Evolutionary conservation across 2,113 vertebrate species (phyloP).

Genomic region (Odocoileus hemionus): DNA sequence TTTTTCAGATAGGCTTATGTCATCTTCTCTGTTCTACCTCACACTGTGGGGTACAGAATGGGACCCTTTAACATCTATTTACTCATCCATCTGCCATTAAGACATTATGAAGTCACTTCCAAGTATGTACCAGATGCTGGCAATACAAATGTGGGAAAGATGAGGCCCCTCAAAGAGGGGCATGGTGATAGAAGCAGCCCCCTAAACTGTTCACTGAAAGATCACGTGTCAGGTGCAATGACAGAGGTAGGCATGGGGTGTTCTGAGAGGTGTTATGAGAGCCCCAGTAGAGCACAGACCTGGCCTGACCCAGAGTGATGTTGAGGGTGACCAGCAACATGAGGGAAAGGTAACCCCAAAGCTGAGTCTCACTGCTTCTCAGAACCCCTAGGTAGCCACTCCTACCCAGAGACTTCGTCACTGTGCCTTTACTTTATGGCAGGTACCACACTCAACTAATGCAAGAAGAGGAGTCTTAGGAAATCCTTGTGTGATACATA

Average conservation of each 20-base stretch:
- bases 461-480: neutral
- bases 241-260: fast-evolving
- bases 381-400: neutral
- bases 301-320: neutral
- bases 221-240: neutral
- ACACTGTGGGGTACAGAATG: neutral
- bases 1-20: neutral
- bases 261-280: neutral
- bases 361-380: neutral
- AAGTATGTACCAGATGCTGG: neutral
- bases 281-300: neutral
- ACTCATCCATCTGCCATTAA: neutral
- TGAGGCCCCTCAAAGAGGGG: neutral
- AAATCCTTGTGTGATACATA: neutral
- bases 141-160: neutral
- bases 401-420: neutral
- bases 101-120: neutral
- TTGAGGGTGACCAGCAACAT: neutral
- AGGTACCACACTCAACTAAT: too few relatives aligned
- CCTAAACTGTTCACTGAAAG: neutral
- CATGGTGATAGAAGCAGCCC: neutral
- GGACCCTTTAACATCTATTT: neutral
- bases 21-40: neutral
- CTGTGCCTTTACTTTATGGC: neutral
- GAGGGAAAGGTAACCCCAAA: neutral